These are phyloP conservation scores for Argyra leucocephala DNA, from an alignment of 2,888 invertebrate species.

Conservation along the genomic window DNA sequence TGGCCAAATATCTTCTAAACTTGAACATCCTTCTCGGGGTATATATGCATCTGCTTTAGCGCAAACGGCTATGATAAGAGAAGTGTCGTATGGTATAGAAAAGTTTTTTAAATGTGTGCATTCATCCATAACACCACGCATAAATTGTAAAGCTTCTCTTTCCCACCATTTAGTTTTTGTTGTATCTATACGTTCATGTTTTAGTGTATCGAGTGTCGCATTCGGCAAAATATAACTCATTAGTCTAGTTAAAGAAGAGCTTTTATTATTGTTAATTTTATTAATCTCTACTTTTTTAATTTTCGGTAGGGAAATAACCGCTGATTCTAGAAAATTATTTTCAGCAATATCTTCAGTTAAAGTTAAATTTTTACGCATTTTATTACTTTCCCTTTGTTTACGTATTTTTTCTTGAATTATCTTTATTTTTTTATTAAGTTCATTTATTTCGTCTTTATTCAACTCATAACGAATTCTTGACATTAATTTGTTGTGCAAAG, in stretches of 20 bases:
- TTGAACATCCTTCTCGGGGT: conserved; percentile 72
- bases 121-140: conserved; percentile 97
- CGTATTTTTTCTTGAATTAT: conserved; percentile 18
- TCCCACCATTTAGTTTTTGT: conserved; percentile 60
- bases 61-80: conserved; percentile 80
- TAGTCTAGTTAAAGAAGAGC: conserved; percentile 33
- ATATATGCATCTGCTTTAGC: conserved; percentile 86
- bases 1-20: conserved; percentile 85
- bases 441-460: conserved; percentile 45
- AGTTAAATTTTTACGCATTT: conserved; percentile 12
- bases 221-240: conserved; percentile 38
- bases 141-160: conserved; percentile 78
- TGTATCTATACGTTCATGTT: conserved; percentile 45
- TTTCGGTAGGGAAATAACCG: not conserved
- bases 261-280: conserved; percentile 23
- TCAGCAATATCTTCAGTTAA: conserved; percentile 11
- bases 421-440: conserved; percentile 33
- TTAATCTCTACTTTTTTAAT: conserved; percentile 11
- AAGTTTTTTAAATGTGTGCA: conserved; percentile 95
- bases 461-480: conserved; percentile 45
- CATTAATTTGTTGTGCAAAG: conserved; percentile 44
- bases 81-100: conserved; percentile 76
- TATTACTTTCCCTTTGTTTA: conserved; percentile 12
- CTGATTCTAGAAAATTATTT: not conserved
- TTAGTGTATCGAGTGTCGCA: conserved; percentile 20